Evolutionary conservation across 2,888 invertebrate genomes (phyloP), one percentile per base, ranked within the genome.

Genomic region (Tipula lateralis): DNA sequence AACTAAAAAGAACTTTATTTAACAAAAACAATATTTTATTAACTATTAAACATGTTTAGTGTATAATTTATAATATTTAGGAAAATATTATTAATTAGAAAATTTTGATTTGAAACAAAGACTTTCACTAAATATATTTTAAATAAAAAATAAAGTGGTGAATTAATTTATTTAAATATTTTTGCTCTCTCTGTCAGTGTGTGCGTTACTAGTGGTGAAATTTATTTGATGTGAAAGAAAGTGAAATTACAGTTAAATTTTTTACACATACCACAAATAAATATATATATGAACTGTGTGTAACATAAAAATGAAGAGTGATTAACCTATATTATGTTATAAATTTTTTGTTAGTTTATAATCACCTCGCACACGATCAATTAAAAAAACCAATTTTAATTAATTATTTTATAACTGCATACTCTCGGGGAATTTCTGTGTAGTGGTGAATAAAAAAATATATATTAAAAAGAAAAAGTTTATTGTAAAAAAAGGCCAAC

Each of bases 401-500:
- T 66, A 66, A 66, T 66, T 66, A 66, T 13, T 66, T 66, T 66
- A 66, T 66, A 66, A 66, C 66, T 66, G 66, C 66, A 66, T 66
- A 66, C 66, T 66, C 29, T 83, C 30, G 32, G 30, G 16, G 82
- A 83, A 83, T 83, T 83, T 83, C 9, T 24, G 66, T 66, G 66
- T 66, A 24, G 66, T 66, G 66, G 83, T 83, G 83, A 34, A 39
- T 19, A 44, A 84, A 44, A 44, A 29, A 16, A 81, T 24, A 81
- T 7, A 24, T 12, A 29, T 29, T 29, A 39, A 84, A 44, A 29
- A 84, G 50, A 29, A 44, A 84, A 84, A 84, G 50, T 19, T 83
- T 83, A 83, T 82, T 82, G 30, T 82, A 36, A 83, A 44, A 84
- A 84, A 84, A 84, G 84, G 84, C 84, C 44, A 84, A 84, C 84